Evolutionary conservation across 1,140 invertebrate species (phyloP).

Genomic region (Orius insidiosus): DNA sequence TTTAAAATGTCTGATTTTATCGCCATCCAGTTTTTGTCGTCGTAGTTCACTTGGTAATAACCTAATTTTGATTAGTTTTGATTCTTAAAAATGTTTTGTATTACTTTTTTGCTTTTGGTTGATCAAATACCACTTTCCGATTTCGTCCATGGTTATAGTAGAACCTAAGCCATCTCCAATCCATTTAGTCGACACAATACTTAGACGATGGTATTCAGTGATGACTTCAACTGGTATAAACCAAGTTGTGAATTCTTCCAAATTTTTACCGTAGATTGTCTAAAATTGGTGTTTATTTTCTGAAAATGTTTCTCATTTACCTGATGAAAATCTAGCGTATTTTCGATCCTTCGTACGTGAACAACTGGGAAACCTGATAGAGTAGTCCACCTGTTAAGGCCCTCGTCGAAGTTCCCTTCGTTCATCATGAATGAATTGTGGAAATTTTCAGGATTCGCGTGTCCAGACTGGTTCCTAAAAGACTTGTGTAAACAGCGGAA

Average conservation of each 20-base stretch:
- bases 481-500: too few species aligned
- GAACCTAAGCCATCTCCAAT: background rate
- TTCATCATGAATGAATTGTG: background rate
- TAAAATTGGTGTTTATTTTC: too few species aligned
- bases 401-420: background rate
- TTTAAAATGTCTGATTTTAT: conserved; percentile 27
- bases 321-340: too few species aligned
- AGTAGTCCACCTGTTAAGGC: conserved; percentile 53
- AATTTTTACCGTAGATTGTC: too few species aligned
- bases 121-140: background rate
- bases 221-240: background rate
- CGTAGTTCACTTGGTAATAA: conserved; percentile 39
- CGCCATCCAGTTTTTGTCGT: conserved; percentile 31
- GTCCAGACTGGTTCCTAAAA: conserved; percentile 7
- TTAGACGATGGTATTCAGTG: background rate
- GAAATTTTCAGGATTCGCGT: background rate
- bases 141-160: background rate
- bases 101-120: background rate
- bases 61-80: conserved; percentile 20
- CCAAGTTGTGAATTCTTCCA: conserved; percentile 9
- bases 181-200: background rate
- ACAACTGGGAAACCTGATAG: conserved; percentile 59
- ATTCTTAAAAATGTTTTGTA: background rate
- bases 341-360: conserved; percentile 24
- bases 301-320: too few species aligned